Evolutionary conservation across 2,797 vertebrate species (phyloP), one percentile per base, ranked within the genome.

Genomic region (Chrysolophus pictus): DNA sequence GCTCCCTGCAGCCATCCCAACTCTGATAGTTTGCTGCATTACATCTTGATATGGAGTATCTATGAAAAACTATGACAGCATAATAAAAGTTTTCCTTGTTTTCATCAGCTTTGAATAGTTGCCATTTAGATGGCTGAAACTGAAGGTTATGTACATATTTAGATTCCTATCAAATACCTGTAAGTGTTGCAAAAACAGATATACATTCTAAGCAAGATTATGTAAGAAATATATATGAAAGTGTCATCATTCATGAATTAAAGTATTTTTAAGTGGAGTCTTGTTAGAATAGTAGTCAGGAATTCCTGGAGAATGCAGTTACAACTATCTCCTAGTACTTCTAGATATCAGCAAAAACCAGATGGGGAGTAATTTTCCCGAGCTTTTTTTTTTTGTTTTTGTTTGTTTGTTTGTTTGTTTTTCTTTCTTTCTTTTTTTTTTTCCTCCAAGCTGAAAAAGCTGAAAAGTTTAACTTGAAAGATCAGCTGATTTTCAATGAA

Each of bases 271-370:
- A 87, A 74, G 56, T 73, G 22, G 51, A 53, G 28, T 84, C 80
- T 73, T 82, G 24, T 94, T 96, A 86, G 73, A 70, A 62, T 71
- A 69, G 59, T 88, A 60, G 53, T 89, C 84, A 94, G 68, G 60
- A 94, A 96, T 96, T 97, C 71, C 71, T 95, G 26, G 72, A 93
- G 82, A 93, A 94, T 74, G 82, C 14, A 84, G 67, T 59, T 88
- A 79, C 44, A 75, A 35, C 59, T 94, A 42, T 42, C 42, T 42
- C 31, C 82, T 93, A 58, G 46, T 92, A 73, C 78, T 94, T 81
- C 88, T 93, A 95, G 74, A 94, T 97, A 97, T 95, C 92, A 96
- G 82, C 58, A 93, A 87, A 93, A 96, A 93, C 5, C 69, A 95
- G 58, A 74, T 80, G 89, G 59, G 67, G 47, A 83, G 44, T 82